These are phyloP conservation scores for Mormyrus hasselquistii DNA, from an alignment of 2,797 vertebrate species.

Conservation along the genomic window DNA sequence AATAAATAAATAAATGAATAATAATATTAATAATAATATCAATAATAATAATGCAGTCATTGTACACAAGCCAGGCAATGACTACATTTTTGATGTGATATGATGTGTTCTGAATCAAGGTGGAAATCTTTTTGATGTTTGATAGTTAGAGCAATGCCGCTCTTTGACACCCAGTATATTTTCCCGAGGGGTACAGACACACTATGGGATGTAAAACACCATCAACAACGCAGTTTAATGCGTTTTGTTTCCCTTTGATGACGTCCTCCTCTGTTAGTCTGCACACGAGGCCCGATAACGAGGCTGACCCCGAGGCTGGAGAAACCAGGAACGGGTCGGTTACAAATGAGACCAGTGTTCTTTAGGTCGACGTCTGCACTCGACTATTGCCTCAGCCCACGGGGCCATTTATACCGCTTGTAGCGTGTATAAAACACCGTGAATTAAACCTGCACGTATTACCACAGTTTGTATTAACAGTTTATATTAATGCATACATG, in stretches of 20 bases:
- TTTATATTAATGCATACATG: conserved; percentile 11
- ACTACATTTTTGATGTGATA: not conserved
- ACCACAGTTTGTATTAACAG: conserved; percentile 29
- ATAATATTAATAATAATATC: not conserved
- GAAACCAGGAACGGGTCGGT: not conserved
- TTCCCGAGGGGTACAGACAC: not conserved
- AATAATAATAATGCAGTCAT: not conserved
- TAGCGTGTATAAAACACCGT: conserved; percentile 3
- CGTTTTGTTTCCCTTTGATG: not conserved
- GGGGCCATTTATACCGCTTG: not conserved
- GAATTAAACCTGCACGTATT: not conserved
- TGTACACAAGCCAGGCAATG: not conserved
- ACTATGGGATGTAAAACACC: not conserved
- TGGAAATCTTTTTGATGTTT: not conserved
- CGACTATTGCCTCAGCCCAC: not conserved
- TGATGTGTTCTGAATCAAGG: not conserved
- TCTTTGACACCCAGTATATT: not conserved
- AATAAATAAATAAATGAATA: not conserved
- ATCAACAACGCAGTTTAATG: not conserved
- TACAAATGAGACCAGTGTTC: not conserved
- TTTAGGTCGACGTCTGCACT: not conserved
- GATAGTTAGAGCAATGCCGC: not conserved
- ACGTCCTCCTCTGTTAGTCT: not conserved
- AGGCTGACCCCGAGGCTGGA: not conserved
- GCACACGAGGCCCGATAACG: not conserved